These are phyloP conservation scores for Hyppa rectilinea DNA, from an alignment of 2,888 invertebrate genomes.

Conservation along the genomic window DNA sequence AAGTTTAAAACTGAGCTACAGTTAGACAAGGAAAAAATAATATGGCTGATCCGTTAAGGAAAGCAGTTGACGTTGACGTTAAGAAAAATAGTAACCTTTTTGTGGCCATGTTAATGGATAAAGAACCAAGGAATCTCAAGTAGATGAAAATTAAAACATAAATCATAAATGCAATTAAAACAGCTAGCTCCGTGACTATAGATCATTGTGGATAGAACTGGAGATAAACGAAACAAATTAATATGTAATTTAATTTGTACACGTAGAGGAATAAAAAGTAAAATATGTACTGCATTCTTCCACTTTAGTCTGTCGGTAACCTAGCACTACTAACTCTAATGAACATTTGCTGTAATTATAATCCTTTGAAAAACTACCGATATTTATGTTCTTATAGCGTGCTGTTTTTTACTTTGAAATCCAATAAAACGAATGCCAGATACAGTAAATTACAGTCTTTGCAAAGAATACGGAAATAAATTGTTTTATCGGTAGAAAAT, in stretches of 20 bases:
- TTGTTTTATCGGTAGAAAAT: conserved; percentile 38
- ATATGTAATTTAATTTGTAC: conserved; percentile 21
- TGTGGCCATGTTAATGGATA: conserved; percentile 7
- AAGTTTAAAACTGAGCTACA: conserved; percentile 22
- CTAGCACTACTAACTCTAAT: conserved; percentile 11
- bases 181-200: conserved; percentile 38
- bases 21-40: conserved; percentile 8
- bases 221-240: conserved; percentile 51
- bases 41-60: conserved; percentile 22
- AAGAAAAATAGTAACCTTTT: conserved; percentile 19
- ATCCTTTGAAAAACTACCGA: conserved; percentile 40
- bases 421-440: conserved; percentile 45
- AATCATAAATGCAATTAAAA: conserved; percentile 51
- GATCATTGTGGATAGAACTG: conserved; percentile 39
- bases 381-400: conserved; percentile 35
- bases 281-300: conserved; percentile 7
- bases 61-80: conserved; percentile 2
- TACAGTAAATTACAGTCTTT: conserved; percentile 37
- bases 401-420: conserved; percentile 40
- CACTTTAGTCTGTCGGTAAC: conserved; percentile 34
- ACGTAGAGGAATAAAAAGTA: conserved; percentile 11
- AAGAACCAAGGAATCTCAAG: conserved; percentile 31
- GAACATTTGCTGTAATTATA: conserved; percentile 23
- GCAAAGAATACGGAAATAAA: conserved; percentile 31
- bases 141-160: conserved; percentile 49